Conservation (phyloP, 2,888 invertebrate genomes). For the Anaspis maculata region DNA sequence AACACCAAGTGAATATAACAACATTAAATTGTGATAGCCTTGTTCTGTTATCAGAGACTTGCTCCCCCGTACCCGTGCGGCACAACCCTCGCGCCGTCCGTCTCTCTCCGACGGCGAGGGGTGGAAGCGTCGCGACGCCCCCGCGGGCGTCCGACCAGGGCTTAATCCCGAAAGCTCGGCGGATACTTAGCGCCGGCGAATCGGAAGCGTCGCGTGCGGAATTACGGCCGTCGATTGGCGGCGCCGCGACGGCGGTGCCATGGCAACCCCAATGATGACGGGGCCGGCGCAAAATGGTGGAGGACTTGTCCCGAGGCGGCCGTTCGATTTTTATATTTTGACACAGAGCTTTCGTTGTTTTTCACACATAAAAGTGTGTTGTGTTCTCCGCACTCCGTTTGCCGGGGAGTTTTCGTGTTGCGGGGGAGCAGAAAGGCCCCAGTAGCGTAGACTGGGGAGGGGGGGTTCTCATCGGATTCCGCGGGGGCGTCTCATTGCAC, state of each 20-base stretch:
- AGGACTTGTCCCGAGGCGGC: conserved; percentile 33
- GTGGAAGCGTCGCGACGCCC: conserved; percentile 4
- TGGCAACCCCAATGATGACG: conserved; percentile 42
- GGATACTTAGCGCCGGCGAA: conserved; percentile 30
- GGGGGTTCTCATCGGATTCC: too few relatives aligned
- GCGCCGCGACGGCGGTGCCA: conserved; percentile 32
- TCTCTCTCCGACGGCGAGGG: conserved; percentile 9
- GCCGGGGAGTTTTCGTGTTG: too few relatives aligned
- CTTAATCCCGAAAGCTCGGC: conserved; percentile 21
- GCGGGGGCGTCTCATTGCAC: too few relatives aligned
- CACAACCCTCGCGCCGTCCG: conserved; percentile 15
- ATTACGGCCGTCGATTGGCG: conserved; percentile 34
- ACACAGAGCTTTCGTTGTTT: conserved; percentile 36
- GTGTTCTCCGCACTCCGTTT: too few relatives aligned
- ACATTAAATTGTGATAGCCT: conserved; percentile 46
- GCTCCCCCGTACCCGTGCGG: conserved; percentile 13
- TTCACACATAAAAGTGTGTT: conserved; percentile 30
- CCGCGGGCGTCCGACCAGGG: conserved; percentile 29
- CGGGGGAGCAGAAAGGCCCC: too few relatives aligned
- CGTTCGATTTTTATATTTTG: conserved; percentile 44
- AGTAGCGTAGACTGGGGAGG: too few relatives aligned
- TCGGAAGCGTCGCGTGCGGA: conserved; percentile 30
- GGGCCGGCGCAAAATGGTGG: conserved; percentile 39
- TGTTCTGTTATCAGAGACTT: conserved; percentile 40
- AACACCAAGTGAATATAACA: conserved; percentile 46